phyloP scores from a whole-genome alignment of 2,888 invertebrate species.

The Tipula unca region DNA sequence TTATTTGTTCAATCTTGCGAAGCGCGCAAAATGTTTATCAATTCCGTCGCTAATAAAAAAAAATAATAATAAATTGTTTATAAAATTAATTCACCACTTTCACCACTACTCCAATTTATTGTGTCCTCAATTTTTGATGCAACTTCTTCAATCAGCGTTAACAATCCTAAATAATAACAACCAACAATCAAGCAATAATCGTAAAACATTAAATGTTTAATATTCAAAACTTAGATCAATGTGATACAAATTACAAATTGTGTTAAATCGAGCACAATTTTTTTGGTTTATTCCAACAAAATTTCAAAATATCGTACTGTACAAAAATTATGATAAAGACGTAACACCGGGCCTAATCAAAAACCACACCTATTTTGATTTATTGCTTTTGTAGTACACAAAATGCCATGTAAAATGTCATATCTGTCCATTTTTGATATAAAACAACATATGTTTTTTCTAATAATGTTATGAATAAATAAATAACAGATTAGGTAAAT shows the following conservation, averaged over 20 bases:
- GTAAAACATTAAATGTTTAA: neutral
- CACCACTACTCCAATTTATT: neutral
- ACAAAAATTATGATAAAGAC: neutral
- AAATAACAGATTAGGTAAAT: neutral
- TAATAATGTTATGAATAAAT: neutral
- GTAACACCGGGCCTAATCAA: neutral
- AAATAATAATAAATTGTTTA: neutral
- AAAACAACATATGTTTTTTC: neutral
- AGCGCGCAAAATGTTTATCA: neutral
- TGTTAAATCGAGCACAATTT: neutral
- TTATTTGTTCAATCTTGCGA: neutral
- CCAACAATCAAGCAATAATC: neutral
- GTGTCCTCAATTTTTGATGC: neutral
- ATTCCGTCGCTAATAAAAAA: neutral
- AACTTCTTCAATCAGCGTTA: neutral
- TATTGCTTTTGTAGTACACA: neutral
- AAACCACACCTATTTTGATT: neutral
- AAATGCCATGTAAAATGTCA: neutral
- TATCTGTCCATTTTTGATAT: neutral
- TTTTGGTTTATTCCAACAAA: neutral
- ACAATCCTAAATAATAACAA: neutral
- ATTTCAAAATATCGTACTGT: no score
- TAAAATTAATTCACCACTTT: neutral
- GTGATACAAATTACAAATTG: neutral
- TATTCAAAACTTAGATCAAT: neutral